Conservation (phyloP, 2,113 vertebrate species). For the Cervus canadensis region DNA sequence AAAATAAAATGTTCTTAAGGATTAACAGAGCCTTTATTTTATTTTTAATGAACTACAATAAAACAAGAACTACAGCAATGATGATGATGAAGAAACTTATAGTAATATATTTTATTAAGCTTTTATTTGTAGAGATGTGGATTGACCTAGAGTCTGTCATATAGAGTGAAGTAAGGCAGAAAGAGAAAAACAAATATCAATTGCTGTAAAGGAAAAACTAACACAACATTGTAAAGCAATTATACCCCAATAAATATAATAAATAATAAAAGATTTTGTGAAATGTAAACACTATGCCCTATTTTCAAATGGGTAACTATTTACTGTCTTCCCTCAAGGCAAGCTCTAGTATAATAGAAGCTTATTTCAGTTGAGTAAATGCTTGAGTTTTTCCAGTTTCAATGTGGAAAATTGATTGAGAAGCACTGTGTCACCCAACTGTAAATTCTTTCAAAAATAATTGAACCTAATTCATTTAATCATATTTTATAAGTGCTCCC, state of each 20-base stretch:
- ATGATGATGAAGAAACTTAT: not conserved
- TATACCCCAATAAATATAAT: not conserved
- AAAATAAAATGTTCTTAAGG: not conserved
- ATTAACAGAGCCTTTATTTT: not conserved
- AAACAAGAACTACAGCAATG: not conserved
- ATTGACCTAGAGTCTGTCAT: too few relatives aligned
- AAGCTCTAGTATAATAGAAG: not conserved
- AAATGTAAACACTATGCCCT: not conserved
- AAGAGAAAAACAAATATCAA: not conserved
- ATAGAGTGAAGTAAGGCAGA: not conserved
- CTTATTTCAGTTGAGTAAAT: not conserved
- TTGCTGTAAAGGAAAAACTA: not conserved
- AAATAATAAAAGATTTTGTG: not conserved
- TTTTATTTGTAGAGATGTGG: too few relatives aligned
- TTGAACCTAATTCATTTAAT: not conserved
- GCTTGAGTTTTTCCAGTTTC: not conserved
- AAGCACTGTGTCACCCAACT: not conserved
- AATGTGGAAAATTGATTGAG: not conserved
- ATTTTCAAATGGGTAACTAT: not conserved
- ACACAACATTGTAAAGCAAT: not conserved
- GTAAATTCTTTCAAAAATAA: not conserved
- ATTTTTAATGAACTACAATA: not conserved
- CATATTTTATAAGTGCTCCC: not conserved
- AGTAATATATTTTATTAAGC: too few relatives aligned
- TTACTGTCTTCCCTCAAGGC: not conserved